A percentile compares a stretch with the other conserved stretches of the same genome.
These are phyloP conservation scores for Microcebus griseorufus DNA, from an alignment of 2,113 vertebrate species.

Conservation along the genomic window DNA sequence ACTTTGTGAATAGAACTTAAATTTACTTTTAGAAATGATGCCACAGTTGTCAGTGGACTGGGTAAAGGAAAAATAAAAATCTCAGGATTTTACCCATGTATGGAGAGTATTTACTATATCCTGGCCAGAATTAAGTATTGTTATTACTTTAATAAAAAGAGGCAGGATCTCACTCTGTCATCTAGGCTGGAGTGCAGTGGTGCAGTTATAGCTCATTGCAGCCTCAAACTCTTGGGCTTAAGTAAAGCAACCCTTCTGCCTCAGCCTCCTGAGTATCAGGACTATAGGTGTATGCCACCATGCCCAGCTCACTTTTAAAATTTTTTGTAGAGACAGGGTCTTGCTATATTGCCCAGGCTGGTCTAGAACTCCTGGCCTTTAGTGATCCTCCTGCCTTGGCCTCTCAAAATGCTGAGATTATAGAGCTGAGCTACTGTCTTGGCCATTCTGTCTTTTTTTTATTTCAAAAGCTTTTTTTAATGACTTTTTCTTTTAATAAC, in stretches of 20 bases:
- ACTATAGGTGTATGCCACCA: neutral
- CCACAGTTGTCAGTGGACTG: neutral
- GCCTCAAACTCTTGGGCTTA: neutral
- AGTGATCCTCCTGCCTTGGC: neutral
- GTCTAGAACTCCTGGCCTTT: neutral
- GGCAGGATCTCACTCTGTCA: neutral
- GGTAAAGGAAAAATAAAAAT: neutral
- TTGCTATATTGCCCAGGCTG: neutral
- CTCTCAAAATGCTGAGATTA: neutral
- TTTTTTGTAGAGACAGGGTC: neutral
- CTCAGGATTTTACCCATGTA: neutral
- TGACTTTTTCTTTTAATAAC: neutral
- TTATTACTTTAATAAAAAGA: neutral
- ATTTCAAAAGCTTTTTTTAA: too few relatives aligned
- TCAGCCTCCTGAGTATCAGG: neutral
- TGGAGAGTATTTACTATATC: neutral
- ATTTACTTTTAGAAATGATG: neutral
- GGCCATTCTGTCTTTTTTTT: neutral
- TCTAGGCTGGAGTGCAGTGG: neutral
- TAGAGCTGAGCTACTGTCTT: neutral
- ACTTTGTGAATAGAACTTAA: neutral
- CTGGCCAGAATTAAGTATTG: neutral
- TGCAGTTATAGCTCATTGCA: neutral
- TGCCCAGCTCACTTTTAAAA: neutral
- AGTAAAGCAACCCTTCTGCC: neutral